These are phyloP conservation scores for Harpegnathos saltator DNA, from an alignment of 1,140 invertebrate species.

Conservation along the genomic window DNA sequence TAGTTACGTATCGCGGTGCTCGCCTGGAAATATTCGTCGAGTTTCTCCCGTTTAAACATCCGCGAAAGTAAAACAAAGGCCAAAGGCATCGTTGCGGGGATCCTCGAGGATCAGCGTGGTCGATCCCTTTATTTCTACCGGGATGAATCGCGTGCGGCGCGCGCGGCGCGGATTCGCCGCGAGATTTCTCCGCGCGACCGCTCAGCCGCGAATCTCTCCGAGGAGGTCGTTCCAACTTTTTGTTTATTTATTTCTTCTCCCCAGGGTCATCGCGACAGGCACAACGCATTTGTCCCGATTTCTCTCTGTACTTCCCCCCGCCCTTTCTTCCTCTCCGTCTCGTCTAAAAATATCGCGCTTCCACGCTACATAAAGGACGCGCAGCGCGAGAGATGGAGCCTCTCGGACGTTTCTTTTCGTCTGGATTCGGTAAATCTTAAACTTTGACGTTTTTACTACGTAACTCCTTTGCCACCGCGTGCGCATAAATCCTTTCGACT, in stretches of 20 bases:
- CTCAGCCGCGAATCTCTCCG: conserved; percentile 11
- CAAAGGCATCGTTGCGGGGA: not conserved
- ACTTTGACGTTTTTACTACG: conserved; percentile 53
- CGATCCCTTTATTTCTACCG: conserved; percentile 24
- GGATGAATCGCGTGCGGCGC: conserved; percentile 22
- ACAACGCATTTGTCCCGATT: no score
- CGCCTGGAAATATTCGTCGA: conserved; percentile 1
- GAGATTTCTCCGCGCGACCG: conserved; percentile 42
- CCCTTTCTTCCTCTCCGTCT: not conserved
- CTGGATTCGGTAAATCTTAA: conserved; percentile 39
- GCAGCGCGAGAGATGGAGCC: conserved; percentile 13
- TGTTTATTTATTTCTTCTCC: conserved; percentile 2
- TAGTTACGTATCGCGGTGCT: not conserved
- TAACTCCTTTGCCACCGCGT: conserved; percentile 37
- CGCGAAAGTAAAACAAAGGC: not conserved
- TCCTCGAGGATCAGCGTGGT: conserved; percentile 17
- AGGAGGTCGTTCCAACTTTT: conserved; percentile 13
- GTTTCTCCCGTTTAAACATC: conserved; percentile 11
- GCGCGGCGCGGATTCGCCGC: not conserved
- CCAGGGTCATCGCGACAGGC: no score
- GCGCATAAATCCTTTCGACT: conserved; percentile 43
- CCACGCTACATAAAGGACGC: not conserved
- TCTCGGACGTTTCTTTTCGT: conserved; percentile 28
- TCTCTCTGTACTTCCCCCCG: not conserved
- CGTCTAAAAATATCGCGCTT: conserved; percentile 23